These are phyloP conservation scores for Ceryle rudis DNA, from an alignment of 2,797 vertebrate species.

Conservation along the genomic window DNA sequence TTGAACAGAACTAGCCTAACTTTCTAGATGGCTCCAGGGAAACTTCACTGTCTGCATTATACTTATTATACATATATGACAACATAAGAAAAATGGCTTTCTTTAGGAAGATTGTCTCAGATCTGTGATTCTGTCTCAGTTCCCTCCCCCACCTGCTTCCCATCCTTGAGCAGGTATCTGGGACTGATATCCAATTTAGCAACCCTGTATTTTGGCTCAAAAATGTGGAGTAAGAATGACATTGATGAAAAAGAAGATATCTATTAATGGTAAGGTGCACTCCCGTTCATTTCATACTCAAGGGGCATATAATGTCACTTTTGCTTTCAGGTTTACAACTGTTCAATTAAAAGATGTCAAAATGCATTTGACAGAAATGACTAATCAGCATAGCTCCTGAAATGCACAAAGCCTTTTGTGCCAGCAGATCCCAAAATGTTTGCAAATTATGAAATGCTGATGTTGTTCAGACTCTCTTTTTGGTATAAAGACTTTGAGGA, in stretches of 20 bases:
- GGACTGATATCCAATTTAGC: background rate
- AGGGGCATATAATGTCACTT: background rate
- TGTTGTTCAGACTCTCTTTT: background rate
- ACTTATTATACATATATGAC: fast-evolving
- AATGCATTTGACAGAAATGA: background rate
- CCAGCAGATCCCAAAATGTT: background rate
- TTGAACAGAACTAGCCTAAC: background rate
- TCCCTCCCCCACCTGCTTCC: background rate
- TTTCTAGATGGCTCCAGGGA: background rate
- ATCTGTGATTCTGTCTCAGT: background rate
- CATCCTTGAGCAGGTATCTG: background rate
- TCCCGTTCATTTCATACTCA: background rate
- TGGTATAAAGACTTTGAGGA: background rate
- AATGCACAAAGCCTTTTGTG: background rate
- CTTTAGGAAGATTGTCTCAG: background rate
- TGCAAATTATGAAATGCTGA: background rate
- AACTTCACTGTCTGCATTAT: background rate
- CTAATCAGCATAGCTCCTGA: background rate
- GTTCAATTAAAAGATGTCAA: background rate
- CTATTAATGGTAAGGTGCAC: background rate
- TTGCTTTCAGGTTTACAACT: background rate
- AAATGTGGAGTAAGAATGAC: background rate
- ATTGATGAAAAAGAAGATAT: background rate
- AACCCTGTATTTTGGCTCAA: background rate
- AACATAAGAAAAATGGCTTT: background rate